These are phyloP conservation scores for Hemicordylus capensis DNA, from an alignment of 2,113 vertebrate genomes.

Conservation along the genomic window DNA sequence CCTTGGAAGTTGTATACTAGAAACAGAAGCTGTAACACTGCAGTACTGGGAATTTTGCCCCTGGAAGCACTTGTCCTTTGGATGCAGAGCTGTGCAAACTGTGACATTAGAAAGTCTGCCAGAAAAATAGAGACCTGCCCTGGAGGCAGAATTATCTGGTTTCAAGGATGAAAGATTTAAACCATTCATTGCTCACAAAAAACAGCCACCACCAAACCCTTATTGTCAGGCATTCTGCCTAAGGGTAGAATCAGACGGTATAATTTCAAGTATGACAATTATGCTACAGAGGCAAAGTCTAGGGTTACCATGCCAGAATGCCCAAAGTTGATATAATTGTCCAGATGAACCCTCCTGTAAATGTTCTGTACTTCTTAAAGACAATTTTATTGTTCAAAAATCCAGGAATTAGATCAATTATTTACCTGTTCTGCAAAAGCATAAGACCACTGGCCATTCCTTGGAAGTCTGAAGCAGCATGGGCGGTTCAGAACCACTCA, in stretches of 20 bases:
- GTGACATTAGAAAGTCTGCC: conserved; percentile 23
- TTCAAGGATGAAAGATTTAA: conserved; percentile 39
- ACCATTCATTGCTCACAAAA: conserved; percentile 13
- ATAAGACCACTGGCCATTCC: no score
- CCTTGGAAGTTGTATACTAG: conserved; percentile 1
- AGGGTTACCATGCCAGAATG: neutral
- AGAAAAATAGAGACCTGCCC: conserved; percentile 26
- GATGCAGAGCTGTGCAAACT: conserved; percentile 16
- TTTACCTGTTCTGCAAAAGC: no score
- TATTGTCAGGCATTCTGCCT: neutral
- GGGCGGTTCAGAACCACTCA: no score
- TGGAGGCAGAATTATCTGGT: conserved; percentile 39
- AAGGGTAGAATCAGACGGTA: neutral
- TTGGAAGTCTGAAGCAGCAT: no score
- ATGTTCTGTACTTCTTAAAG: neutral
- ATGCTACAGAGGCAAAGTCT: rapidly evolving
- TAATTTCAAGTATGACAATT: conserved; percentile 9
- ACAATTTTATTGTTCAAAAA: neutral
- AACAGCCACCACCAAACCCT: no score
- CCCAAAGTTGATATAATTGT: neutral
- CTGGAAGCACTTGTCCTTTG: conserved; percentile 38
- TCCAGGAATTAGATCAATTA: neutral
- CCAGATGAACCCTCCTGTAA: neutral
- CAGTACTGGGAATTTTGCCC: conserved; percentile 22
- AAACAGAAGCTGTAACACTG: conserved; percentile 8